Base-by-base conservation (phyloP, 2,888 invertebrate genomes). In the Lithosia quadra region DNA sequence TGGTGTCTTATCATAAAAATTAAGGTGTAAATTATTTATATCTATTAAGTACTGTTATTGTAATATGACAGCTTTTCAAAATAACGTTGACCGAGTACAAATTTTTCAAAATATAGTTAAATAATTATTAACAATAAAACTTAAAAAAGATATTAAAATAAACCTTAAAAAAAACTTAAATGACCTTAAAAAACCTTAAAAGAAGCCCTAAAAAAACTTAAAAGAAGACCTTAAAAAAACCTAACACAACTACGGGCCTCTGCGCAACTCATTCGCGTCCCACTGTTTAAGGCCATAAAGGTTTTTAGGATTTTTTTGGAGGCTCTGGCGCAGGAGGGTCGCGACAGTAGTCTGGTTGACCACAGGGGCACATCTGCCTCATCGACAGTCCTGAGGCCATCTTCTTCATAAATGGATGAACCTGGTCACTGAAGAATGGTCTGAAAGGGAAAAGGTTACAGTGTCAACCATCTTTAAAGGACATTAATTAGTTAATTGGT, bases 341-440 rank as follows among this genome's bases (percentile, higher is more conserved):
- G 9, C 7, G 78, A 78, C 93, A 94, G 70, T 92, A 88, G 65
- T 91, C 83, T 0, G 88, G 85, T 18, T 84, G 86, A 0, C 90
- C 88, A 68, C 94, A 94, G 0, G 92, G 92, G 67, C 94, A 94
- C 62, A 85, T 91, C 18, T 86, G 85, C 0, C 61, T 65, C 84
- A 90, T 89, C 68, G 86, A 73, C 39, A 92, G 61, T 0, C 89
- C 91, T 63, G 82, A 85, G 0, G 84, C 80, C 89, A 94, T 90
- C 65, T 88, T 86, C 76, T 87, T 90, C 89, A 90, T 84, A 73
- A 94, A 94, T 0, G 94, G 93, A 73, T 94, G 93, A 0, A 91
- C 55, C 36, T 90, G 88, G 0, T 93, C 93, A 70, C 91, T 91
- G 82, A 88, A 92, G 88, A 88, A 91, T 0, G 87, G 87, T 10